Evolutionary conservation across 2,113 vertebrate genomes (phyloP).

Genomic region (Colaptes auratus): DNA sequence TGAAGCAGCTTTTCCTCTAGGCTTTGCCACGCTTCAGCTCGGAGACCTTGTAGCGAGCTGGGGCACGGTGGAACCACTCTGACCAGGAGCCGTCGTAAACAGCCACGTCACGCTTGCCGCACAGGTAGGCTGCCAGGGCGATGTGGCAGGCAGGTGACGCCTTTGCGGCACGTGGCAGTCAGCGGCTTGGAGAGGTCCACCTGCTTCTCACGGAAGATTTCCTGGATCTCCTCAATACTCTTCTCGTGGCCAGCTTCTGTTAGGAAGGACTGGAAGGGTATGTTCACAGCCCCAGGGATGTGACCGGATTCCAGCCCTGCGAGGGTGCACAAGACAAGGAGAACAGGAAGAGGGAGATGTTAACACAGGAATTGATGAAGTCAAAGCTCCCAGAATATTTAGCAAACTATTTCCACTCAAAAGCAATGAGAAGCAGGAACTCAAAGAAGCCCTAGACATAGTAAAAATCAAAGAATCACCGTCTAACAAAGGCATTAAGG

Average conservation of each 20-base stretch:
- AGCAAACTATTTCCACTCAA: background rate
- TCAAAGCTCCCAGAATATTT: background rate
- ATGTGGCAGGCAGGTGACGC: slow-evolving; percentile 92
- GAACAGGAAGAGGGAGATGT: background rate
- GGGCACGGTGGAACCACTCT: slow-evolving; percentile 88
- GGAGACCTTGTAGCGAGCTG: slow-evolving; percentile 81
- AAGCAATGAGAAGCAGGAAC: background rate
- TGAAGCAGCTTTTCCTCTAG: background rate
- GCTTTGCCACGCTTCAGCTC: slow-evolving; percentile 72
- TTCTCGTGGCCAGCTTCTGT: slow-evolving; percentile 83
- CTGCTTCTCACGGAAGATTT: slow-evolving; percentile 80
- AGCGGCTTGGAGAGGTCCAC: slow-evolving; percentile 83
- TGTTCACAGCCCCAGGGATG: slow-evolving; percentile 86
- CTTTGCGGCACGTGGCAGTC: slow-evolving; percentile 86
- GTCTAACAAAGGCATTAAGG: background rate
- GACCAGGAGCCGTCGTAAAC: slow-evolving; percentile 93
- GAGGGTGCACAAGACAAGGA: background rate
- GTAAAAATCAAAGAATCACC: background rate
- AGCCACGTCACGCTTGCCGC: slow-evolving; percentile 82
- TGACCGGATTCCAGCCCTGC: slow-evolving; percentile 88
- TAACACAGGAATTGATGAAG: background rate
- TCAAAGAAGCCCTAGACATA: background rate
- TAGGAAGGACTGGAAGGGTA: slow-evolving; percentile 88
- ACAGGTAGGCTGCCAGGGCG: slow-evolving; percentile 86
- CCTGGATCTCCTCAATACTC: slow-evolving; percentile 76